Conservation (phyloP, 2,113 vertebrate species). For the Chlorodrepanis virens region DNA sequence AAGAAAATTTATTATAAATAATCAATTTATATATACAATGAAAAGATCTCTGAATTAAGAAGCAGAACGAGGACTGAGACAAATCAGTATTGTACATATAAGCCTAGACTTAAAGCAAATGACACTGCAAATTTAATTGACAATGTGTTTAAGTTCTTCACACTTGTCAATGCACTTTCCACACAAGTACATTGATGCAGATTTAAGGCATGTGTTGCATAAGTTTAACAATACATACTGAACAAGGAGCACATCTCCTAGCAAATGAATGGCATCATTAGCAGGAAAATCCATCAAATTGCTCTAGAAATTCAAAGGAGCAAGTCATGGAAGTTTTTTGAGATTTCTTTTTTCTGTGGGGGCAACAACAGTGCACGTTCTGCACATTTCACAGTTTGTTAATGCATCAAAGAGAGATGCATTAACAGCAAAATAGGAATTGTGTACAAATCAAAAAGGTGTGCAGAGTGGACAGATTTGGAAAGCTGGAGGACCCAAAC, state of each 20-base stretch:
- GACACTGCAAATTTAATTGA: neutral
- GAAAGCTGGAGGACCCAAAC: neutral
- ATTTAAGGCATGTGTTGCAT: constrained; percentile 5
- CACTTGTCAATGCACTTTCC: constrained; percentile 15
- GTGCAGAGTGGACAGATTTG: neutral
- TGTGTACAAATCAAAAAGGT: neutral
- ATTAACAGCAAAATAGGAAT: neutral
- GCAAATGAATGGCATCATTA: neutral
- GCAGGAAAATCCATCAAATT: constrained; percentile 5
- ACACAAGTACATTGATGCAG: neutral
- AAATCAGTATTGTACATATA: neutral
- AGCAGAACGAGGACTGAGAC: neutral
- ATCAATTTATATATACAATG: neutral
- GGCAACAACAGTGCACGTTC: neutral
- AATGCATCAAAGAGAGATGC: neutral
- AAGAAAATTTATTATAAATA: neutral
- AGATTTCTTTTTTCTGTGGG: neutral
- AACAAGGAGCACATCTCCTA: neutral
- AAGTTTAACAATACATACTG: constrained; percentile 16
- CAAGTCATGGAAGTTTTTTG: neutral
- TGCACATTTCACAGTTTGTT: neutral
- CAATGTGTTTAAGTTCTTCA: neutral
- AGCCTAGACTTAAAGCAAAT: neutral
- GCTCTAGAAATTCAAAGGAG: neutral
- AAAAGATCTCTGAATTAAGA: neutral